Evolutionary conservation across 53 echinoderm and acorn worm genomes (phyloP).

Genomic region (Paracentrotus lividus): DNA sequence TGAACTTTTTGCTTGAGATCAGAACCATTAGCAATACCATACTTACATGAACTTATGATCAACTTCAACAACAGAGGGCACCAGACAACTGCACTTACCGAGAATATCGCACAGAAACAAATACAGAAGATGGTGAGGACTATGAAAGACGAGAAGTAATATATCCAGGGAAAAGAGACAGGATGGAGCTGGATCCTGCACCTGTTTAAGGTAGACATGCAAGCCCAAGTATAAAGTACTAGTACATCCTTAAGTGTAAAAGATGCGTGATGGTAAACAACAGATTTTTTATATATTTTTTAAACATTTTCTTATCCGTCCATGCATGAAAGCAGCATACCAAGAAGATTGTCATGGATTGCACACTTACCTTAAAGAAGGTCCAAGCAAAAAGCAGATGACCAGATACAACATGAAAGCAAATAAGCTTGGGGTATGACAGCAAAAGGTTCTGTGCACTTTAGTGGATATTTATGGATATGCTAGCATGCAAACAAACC

Average conservation of each 20-base stretch:
- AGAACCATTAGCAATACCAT: too few species aligned
- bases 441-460: background rate
- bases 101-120: background rate
- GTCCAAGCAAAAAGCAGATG: background rate
- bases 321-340: too few species aligned
- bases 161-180: background rate
- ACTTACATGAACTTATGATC: too few species aligned
- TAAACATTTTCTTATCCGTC: too few species aligned
- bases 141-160: constrained; percentile 58
- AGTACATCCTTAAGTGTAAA: too few species aligned
- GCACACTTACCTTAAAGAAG: background rate
- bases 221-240: too few species aligned
- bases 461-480: background rate
- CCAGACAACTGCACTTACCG: background rate
- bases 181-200: background rate
- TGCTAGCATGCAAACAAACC: background rate
- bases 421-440: background rate
- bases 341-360: background rate
- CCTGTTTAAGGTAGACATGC: constrained; percentile 21
- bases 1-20: too few species aligned
- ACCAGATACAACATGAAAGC: background rate
- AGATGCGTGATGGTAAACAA: too few species aligned
- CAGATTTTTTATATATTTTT: too few species aligned
- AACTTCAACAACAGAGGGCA: too few species aligned
- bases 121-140: background rate